These are phyloP conservation scores for Sphaerophoria taeniata DNA, from an alignment of 2,888 invertebrate genomes.

Conservation along the genomic window DNA sequence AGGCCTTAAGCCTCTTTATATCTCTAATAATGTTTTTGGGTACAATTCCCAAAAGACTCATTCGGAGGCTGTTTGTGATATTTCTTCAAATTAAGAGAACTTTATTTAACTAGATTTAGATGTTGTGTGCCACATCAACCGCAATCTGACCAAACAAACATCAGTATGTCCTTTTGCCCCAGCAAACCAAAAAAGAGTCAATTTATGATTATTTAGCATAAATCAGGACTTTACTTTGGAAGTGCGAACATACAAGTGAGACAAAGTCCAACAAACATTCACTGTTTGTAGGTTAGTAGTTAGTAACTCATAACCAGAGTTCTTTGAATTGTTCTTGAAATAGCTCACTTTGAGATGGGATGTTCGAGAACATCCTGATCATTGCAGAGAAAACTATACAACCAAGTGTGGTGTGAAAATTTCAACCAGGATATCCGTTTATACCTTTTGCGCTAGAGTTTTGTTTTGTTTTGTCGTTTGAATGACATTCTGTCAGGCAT, in stretches of 20 bases:
- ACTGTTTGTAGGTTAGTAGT: not conserved
- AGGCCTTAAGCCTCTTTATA: conserved; percentile 32
- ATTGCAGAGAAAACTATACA: conserved; percentile 52
- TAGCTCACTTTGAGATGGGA: conserved; percentile 13
- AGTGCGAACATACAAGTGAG: not conserved
- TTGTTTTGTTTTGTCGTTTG: not conserved
- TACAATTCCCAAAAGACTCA: conserved; percentile 60
- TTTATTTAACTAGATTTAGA: conserved; percentile 40
- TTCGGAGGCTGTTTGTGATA: conserved; percentile 42
- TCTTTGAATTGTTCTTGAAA: not conserved
- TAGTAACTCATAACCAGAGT: conserved; percentile 16
- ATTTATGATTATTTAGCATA: conserved; percentile 55
- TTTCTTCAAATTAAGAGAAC: conserved; percentile 55
- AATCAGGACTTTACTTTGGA: conserved; percentile 35
- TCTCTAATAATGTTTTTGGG: conserved; percentile 23
- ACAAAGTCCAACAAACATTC: not conserved
- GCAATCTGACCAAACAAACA: conserved; percentile 6
- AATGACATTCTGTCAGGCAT: conserved; percentile 21
- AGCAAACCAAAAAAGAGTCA: conserved; percentile 34
- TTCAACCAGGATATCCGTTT: conserved; percentile 37
- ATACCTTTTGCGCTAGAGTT: conserved; percentile 19
- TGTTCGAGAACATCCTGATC: conserved; percentile 27
- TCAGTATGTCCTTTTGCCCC: not conserved
- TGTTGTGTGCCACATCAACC: not conserved
- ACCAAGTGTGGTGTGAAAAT: conserved; percentile 10